Conservation (phyloP, 2,888 invertebrate species). For the Conops quadrifasciatus region DNA sequence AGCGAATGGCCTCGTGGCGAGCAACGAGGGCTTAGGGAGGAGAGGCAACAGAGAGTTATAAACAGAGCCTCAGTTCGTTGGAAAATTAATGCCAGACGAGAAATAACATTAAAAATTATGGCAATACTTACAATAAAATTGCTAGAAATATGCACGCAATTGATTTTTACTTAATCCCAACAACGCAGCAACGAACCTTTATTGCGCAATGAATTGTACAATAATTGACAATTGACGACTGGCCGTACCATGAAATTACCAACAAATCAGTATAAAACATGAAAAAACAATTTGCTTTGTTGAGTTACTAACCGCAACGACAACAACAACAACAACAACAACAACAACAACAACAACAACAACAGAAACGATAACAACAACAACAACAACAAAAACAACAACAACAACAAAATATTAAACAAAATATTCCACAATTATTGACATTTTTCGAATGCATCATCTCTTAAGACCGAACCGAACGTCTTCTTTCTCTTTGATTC, state of each 20-base stretch:
- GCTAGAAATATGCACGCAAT: slow-evolving; percentile 11
- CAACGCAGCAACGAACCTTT: background rate
- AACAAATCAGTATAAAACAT: background rate
- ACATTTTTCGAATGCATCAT: no score
- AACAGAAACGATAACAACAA: no score
- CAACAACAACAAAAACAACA: no score
- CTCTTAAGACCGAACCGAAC: no score
- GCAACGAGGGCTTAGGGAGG: background rate
- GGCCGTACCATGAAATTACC: background rate
- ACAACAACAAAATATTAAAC: no score
- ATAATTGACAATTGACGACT: background rate
- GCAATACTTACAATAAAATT: slow-evolving; percentile 26
- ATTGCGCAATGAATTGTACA: no score
- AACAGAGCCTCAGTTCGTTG: slow-evolving; percentile 1
- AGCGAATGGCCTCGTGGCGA: background rate
- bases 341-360: no score
- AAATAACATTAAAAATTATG: slow-evolving; percentile 18
- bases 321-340: no score
- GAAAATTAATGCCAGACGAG: slow-evolving; percentile 22
- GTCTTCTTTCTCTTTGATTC: no score
- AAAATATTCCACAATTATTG: no score
- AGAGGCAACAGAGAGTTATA: background rate
- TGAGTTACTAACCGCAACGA: no score
- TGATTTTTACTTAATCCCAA: background rate
- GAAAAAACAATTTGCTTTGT: no score